Base-by-base conservation (phyloP, 2,797 vertebrate genomes). In the Enteromius paludinosus region DNA sequence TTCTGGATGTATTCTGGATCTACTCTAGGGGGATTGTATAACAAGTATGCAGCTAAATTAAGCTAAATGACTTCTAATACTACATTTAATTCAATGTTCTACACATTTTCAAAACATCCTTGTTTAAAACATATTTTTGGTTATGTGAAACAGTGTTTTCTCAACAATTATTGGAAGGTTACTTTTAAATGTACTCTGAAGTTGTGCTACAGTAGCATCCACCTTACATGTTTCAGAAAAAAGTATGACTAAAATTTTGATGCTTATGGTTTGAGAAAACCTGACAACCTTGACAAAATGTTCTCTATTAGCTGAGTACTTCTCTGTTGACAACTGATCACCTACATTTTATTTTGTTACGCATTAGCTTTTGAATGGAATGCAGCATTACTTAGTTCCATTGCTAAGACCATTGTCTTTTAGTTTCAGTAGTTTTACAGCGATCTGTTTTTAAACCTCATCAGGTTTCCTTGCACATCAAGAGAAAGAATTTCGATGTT, bases 381-480 rank as follows among this genome's bases (percentile, higher is more conserved):
- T n/a, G 35, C 20, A 14, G 10, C 47, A 23, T 38, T 23, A 73
- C 17, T 33, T 10, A 17, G 6, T 25, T 9, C 23, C 47, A 47
- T 15, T 1, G 28, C 25, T 49, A 30, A 30, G 8, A 71, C 7
- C 5, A 43, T 1, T 7, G 20, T 69, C 20, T 41, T 1, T 61
- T 23, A 9, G 11, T 74, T 41, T 52, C 4, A 17, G 5, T 15
- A 38, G 64, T 41, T 79, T 70, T 59, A 41, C 23, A 70, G 78
- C 17, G 10, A 38, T 38, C 62, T 43, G 28, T 56, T 76, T 75
- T 79, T 35, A 82, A 82, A 80, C 76, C 25, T 69, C 49, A 38
- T 59, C 10, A 38, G 35, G 17, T 78, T 65, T 70, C 74, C 20
- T 74, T 49, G 30, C 64, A 30, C 62, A 68, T 45, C 62, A 74